Base-by-base conservation (phyloP, 2,888 invertebrate genomes). In the Limnephilus marmoratus region DNA sequence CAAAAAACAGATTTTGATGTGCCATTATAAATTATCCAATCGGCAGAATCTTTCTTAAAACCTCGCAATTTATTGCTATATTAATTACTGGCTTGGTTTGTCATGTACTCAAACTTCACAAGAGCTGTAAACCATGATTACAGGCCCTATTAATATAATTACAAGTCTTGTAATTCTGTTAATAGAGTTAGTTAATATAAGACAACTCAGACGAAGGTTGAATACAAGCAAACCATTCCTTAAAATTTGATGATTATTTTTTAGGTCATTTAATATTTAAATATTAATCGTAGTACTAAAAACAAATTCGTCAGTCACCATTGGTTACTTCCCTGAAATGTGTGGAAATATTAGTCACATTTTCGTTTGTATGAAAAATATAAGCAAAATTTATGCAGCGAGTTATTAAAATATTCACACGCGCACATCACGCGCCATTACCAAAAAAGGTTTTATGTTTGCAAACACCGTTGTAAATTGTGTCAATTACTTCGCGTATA, bases 361-460 rank as follows among this genome's bases (percentile, higher is more conserved):
- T 9, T 68, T 68, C n/a, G 9, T n/a, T 9, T 68, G n/a, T 68
- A 9, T 68, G n/a, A 68, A 68, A 68, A 68, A 68, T 68, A 7
- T 68, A 68, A 1, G 24, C 68, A 68, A n/a, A 68, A 68, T 68
- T 68, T 68, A 68, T 68, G 68, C 68, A 68, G 68, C 9, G n/a
- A 24, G 24, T 85, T 18, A 31, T 87, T 53, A 49, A 87, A 49
- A n/a, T 68, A 87, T 68, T 87, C 68, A 34, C 15, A 31, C 31
- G 53, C 53, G 53, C 31, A 68, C 49, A 87, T 87, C 87, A 86
- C 68, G 31, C 3, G 34, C 29, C 11, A 37, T 80, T 41, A 89
- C 81, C 37, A 80, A 89, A 89, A 86, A 68, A 86, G 31, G 41
- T 87, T 87, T 34, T 18, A 49, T 68, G 80, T 89, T 68, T 89